Evolutionary conservation across 2,113 vertebrate species (phyloP).

Genomic region (Axis porcinus): DNA sequence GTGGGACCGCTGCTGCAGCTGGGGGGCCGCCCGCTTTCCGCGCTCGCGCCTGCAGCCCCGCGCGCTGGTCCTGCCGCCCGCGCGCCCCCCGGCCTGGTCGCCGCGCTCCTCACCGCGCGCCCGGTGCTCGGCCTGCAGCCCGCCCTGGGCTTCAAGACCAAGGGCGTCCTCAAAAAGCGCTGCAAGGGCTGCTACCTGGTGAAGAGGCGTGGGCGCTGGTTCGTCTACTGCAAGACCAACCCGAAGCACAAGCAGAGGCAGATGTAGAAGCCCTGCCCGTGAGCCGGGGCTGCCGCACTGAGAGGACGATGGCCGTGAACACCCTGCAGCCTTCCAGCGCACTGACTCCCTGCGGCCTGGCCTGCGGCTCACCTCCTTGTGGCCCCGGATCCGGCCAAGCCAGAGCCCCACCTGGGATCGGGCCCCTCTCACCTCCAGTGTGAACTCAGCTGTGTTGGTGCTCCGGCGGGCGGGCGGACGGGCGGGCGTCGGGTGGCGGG

Average conservation of each 20-base stretch:
- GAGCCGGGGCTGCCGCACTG: accelerated
- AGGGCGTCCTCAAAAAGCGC: constrained; percentile 82
- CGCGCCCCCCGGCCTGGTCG: neutral
- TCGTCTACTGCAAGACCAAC: constrained; percentile 41
- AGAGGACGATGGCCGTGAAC: neutral
- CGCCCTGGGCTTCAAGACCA: constrained; percentile 88
- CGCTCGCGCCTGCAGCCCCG: neutral
- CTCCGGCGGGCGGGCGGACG: accelerated
- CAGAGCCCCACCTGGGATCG: accelerated
- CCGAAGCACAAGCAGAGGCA: constrained; percentile 66
- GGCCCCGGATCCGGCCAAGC: neutral
- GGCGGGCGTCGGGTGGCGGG: too few species aligned
- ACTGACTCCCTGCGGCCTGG: too few species aligned
- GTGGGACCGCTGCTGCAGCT: constrained; percentile 66
- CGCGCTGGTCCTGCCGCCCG: accelerated
- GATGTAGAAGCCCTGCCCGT: neutral
- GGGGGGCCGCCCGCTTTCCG: constrained; percentile 52
- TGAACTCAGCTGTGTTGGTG: accelerated
- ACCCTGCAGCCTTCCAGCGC: accelerated
- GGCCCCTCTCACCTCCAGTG: accelerated
- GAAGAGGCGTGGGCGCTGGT: constrained; percentile 79
- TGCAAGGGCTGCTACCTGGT: constrained; percentile 93
- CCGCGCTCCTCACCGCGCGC: neutral
- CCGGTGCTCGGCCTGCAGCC: constrained; percentile 63
- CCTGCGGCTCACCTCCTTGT: neutral